These are phyloP conservation scores for Blera fallax DNA, from an alignment of 2,888 invertebrate species.

Conservation along the genomic window DNA sequence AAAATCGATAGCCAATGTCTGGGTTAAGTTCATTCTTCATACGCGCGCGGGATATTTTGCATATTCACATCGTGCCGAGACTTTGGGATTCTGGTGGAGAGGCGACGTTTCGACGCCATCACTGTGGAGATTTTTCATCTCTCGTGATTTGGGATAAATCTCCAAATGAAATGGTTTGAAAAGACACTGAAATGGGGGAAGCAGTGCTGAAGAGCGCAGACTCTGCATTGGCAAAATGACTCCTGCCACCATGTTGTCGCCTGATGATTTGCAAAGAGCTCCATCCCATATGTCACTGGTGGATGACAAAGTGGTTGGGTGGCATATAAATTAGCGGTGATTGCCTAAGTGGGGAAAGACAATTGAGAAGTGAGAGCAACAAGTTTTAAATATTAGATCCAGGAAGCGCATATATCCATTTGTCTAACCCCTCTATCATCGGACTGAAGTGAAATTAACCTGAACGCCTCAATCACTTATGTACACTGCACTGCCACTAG, in stretches of 20 bases:
- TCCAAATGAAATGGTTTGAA: conserved; percentile 30
- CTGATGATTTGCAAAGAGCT: conserved; percentile 29
- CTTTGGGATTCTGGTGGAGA: conserved; percentile 4
- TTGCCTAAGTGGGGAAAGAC: background rate
- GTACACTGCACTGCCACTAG: conserved; percentile 9
- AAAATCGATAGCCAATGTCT: conserved; percentile 45
- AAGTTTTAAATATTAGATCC: background rate
- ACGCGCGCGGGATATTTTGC: background rate
- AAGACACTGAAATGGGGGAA: background rate
- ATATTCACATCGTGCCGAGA: conserved; percentile 20
- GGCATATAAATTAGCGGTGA: background rate
- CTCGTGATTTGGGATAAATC: conserved; percentile 28
- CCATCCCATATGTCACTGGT: background rate
- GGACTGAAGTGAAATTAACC: conserved; percentile 41
- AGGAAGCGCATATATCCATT: background rate
- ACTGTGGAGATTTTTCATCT: conserved; percentile 32
- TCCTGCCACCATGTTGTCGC: conserved; percentile 23
- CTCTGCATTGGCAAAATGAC: conserved; percentile 5
- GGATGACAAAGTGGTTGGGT: background rate
- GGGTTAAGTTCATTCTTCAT: conserved; percentile 11
- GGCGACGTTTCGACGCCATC: conserved; percentile 58
- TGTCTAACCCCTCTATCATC: background rate
- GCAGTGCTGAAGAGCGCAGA: conserved; percentile 32
- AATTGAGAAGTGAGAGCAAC: background rate
- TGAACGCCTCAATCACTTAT: conserved; percentile 44